phyloP scores from a whole-genome alignment of 2,113 vertebrate genomes.

The Tricholaema leucomelas region DNA sequence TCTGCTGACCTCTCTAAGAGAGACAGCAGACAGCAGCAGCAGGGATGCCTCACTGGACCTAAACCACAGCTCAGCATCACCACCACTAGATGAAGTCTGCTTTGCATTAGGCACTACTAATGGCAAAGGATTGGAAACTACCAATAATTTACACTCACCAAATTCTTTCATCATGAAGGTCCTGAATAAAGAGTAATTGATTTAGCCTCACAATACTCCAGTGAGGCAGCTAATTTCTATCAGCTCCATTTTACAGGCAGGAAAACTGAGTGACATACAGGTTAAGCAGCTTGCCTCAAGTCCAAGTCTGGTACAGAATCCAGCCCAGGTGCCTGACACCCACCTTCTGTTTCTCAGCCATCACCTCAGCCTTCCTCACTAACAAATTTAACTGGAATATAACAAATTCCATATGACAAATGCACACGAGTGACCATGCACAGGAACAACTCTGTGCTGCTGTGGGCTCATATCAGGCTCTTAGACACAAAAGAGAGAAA shows the following conservation, averaged over 20 bases:
- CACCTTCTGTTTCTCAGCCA: not conserved
- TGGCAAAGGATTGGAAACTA: not conserved
- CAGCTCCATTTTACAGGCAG: not conserved
- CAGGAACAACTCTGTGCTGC: not conserved
- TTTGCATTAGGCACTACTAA: not conserved
- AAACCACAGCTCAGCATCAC: not conserved
- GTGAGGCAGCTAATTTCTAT: not conserved
- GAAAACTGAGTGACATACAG: not conserved
- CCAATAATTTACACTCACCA: not conserved
- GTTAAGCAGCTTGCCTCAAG: not conserved
- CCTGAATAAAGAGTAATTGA: not conserved
- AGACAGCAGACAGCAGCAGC: not conserved
- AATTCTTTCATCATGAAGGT: not conserved
- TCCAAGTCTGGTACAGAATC: not conserved
- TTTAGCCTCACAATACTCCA: conserved; percentile 9
- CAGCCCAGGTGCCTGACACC: not conserved
- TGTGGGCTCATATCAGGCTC: not conserved
- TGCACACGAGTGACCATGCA: not conserved
- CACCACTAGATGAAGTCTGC: not conserved
- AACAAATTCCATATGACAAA: not conserved
- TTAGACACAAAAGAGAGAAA: not conserved
- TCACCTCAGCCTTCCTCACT: not conserved
- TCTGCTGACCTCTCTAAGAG: not conserved
- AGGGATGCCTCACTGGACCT: not conserved
- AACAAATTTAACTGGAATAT: not conserved